Percentiles rank a stretch among this genome's conserved stretches.
Conservation (phyloP, 2,113 vertebrate genomes). For the Dasyprocta punctata region DNA sequence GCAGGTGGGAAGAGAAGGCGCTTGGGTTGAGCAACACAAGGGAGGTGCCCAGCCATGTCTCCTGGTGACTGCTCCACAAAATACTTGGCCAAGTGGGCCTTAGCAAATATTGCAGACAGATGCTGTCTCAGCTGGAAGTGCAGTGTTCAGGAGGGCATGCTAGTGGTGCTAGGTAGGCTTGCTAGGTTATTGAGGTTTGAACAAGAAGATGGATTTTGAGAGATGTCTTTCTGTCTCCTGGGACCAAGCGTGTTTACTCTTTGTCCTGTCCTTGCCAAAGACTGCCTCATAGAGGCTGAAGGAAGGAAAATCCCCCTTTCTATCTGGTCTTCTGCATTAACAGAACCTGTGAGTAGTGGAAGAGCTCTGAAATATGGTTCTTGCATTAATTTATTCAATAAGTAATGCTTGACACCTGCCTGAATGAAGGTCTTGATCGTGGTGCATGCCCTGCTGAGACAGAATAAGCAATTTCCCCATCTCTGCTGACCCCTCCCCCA, state of each 20-base stretch:
- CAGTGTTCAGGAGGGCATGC: too few relatives aligned
- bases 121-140: neutral
- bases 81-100: neutral
- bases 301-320: accelerated
- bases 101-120: neutral
- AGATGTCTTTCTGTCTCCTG: neutral
- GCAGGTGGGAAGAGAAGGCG: neutral
- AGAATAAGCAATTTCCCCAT: accelerated
- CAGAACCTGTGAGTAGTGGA: accelerated
- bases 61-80: neutral
- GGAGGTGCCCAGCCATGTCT: accelerated
- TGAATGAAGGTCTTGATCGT: accelerated
- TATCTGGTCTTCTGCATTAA: accelerated
- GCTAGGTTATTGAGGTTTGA: accelerated
- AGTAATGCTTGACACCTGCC: accelerated
- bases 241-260: neutral
- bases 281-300: neutral
- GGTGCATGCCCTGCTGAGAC: accelerated
- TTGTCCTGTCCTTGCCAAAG: neutral
- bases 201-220: neutral
- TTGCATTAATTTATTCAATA: neutral
- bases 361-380: neutral
- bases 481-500: neutral
- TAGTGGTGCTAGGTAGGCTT: accelerated
- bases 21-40: too few relatives aligned